phyloP scores from a whole-genome alignment of 53 echinoderm and acorn worm genomes.

The Zoroaster sp. region DNA sequence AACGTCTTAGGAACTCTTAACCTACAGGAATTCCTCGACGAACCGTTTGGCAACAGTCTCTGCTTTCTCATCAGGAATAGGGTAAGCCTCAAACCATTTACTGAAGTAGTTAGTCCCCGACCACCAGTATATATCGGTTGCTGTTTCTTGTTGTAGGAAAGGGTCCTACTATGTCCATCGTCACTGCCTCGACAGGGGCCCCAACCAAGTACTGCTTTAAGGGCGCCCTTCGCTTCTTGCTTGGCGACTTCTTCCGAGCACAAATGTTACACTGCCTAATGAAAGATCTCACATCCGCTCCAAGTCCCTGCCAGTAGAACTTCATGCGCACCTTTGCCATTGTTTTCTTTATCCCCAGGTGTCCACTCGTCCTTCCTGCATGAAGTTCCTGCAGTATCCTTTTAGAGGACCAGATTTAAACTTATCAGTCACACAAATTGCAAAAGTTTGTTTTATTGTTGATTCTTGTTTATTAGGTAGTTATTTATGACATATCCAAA shows the following conservation, averaged over 20 bases:
- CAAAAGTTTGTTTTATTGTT: no score
- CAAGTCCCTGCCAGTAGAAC: conserved; percentile 25
- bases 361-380: no score
- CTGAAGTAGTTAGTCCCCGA: conserved; percentile 1
- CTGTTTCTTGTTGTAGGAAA: background rate
- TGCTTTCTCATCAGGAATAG: no score
- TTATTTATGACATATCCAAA: no score
- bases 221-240: background rate
- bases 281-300: background rate
- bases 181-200: conserved; percentile 31
- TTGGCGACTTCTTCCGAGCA: background rate
- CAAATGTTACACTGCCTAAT: conserved; percentile 7
- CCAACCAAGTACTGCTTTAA: background rate
- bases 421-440: no score
- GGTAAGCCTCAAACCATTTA: no score
- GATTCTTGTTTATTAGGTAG: no score
- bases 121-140: background rate
- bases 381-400: no score
- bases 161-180: conserved; percentile 9
- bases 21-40: background rate
- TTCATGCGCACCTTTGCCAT: conserved; percentile 7
- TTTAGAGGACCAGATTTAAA: no score
- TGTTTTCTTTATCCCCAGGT: no score
- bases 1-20: background rate
- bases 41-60: no score